phyloP scores from a whole-genome alignment of 53 echinoderm and acorn worm species.

The Glandiceps talaboti region DNA sequence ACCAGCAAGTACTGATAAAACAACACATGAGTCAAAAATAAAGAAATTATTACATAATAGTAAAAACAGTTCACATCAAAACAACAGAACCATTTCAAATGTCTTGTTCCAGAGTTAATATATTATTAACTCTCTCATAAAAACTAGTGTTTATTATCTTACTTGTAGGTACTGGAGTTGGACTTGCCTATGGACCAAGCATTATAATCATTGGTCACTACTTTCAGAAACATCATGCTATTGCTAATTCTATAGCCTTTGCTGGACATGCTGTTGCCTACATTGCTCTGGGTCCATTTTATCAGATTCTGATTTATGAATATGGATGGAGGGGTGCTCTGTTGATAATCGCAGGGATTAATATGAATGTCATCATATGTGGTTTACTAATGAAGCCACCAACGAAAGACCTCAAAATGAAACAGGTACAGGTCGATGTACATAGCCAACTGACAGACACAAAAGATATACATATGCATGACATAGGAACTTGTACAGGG shows the following conservation, averaged over 20 bases:
- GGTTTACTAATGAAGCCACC: background rate
- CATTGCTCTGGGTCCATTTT: background rate
- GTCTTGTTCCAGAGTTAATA: too few relatives aligned
- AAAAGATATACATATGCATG: too few relatives aligned
- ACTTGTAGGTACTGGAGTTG: background rate
- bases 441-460: too few relatives aligned
- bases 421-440: background rate
- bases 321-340: background rate
- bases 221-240: background rate
- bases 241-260: background rate
- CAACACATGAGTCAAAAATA: too few relatives aligned
- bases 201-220: background rate
- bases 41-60: too few relatives aligned
- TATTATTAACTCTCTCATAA: too few relatives aligned
- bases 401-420: background rate
- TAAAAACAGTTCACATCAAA: too few relatives aligned
- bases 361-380: background rate
- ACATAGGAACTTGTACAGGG: too few relatives aligned
- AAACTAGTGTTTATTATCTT: too few relatives aligned
- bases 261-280: background rate
- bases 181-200: background rate
- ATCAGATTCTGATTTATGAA: background rate
- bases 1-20: too few relatives aligned
- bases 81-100: too few relatives aligned
- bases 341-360: background rate